Evolutionary conservation across 37 sponge, comb jelly and placozoan genomes (phyloP).

Genomic region (Beroe ovata): DNA sequence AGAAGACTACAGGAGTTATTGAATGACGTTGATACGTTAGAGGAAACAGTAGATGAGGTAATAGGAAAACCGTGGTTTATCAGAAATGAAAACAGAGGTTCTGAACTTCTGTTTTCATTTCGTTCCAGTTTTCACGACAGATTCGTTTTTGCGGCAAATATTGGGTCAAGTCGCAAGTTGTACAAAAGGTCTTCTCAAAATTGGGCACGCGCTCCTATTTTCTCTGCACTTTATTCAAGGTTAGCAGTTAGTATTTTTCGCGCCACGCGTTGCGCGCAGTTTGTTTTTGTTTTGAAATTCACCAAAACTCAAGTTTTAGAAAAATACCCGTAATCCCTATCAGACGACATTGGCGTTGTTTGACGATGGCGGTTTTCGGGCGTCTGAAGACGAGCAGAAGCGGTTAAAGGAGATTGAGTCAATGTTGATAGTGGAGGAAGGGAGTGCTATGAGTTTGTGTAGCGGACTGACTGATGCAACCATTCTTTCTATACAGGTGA

Average conservation of each 20-base stretch:
- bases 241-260: background rate
- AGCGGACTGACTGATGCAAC: slow-evolving; percentile 12
- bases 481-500: slow-evolving; percentile 6
- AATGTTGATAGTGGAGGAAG: slow-evolving; percentile 60
- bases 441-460: slow-evolving; percentile 51
- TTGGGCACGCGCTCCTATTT: background rate
- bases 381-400: background rate
- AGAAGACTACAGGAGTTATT: slow-evolving; percentile 1
- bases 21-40: slow-evolving; percentile 4
- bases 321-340: background rate
- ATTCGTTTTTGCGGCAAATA: too few species aligned
- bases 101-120: too few species aligned
- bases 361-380: slow-evolving; percentile 52
- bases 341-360: background rate
- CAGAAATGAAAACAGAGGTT: too few species aligned
- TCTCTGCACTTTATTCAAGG: background rate
- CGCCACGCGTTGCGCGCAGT: background rate
- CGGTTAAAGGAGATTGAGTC: slow-evolving; percentile 51
- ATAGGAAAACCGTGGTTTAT: too few species aligned
- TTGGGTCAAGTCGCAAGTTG: too few species aligned
- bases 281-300: background rate
- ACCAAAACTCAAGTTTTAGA: background rate
- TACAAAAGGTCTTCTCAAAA: background rate
- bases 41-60: background rate
- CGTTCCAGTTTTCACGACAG: too few species aligned